Conservation (phyloP, 2,888 invertebrate species). For the Tenthredo distinguenda region DNA sequence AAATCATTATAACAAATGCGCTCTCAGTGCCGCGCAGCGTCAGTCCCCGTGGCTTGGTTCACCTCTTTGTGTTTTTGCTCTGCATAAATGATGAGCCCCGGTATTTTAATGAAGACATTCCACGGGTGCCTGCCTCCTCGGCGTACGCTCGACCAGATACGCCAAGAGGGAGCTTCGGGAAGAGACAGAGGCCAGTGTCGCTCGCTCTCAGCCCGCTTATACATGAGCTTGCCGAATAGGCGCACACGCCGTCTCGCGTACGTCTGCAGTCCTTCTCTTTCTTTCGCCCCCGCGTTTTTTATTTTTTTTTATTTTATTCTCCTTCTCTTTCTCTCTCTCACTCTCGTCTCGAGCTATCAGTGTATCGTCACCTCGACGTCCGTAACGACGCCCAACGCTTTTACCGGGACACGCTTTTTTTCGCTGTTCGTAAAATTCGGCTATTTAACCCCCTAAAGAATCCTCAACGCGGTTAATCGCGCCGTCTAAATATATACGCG, state of each 20-base stretch:
- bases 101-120: conserved; percentile 76
- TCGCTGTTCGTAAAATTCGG: conserved; percentile 52
- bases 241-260: conserved; percentile 48
- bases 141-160: conserved; percentile 59
- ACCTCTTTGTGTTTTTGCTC: conserved; percentile 74
- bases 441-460: conserved; percentile 45
- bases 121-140: conserved; percentile 68
- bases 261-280: conserved; percentile 42
- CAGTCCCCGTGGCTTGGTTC: conserved; percentile 56
- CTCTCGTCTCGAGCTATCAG: conserved; percentile 40
- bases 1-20: conserved; percentile 53
- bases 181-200: conserved; percentile 59
- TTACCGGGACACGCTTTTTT: conserved; percentile 50
- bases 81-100: conserved; percentile 74
- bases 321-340: conserved; percentile 16
- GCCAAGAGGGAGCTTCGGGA: conserved; percentile 57
- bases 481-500: conserved; percentile 24
- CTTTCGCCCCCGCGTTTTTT: conserved; percentile 49
- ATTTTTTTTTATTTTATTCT: background rate
- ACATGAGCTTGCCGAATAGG: conserved; percentile 36
- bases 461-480: conserved; percentile 40
- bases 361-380: conserved; percentile 50
- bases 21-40: conserved; percentile 50
- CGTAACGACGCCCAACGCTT: conserved; percentile 42
- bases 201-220: conserved; percentile 34